phyloP scores from a whole-genome alignment of 2,113 vertebrate species.

The Bubo bubo region DNA sequence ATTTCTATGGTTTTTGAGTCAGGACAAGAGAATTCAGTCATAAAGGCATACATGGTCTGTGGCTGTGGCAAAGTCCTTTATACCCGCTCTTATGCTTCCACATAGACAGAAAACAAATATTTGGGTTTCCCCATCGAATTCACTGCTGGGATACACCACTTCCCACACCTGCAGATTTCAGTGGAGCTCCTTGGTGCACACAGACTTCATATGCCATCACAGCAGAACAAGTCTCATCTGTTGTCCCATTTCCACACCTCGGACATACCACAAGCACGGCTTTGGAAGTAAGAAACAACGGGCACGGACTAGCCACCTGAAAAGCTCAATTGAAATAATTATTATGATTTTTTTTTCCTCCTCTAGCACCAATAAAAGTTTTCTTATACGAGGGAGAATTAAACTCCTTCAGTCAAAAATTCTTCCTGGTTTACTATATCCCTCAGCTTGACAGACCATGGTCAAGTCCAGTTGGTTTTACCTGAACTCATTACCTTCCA shows the following conservation, averaged over 20 bases:
- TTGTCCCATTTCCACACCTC: not conserved
- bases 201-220: not conserved
- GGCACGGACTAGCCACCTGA: not conserved
- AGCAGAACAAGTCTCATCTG: not conserved
- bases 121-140: not conserved
- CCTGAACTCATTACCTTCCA: not conserved
- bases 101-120: not conserved
- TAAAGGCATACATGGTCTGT: not conserved
- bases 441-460: not conserved
- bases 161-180: not conserved
- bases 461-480: not conserved
- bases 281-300: not conserved
- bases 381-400: not conserved
- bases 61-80: not conserved
- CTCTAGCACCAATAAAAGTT: not conserved
- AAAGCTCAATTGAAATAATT: not conserved
- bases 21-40: not conserved
- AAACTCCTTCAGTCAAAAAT: not conserved
- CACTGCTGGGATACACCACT: not conserved
- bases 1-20: not conserved
- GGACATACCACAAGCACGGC: accelerated
- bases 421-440: not conserved
- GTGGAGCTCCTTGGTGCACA: not conserved
- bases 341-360: not conserved
- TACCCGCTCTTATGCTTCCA: not conserved